Conservation (phyloP, 2,113 vertebrate species). For the Athene noctua region DNA sequence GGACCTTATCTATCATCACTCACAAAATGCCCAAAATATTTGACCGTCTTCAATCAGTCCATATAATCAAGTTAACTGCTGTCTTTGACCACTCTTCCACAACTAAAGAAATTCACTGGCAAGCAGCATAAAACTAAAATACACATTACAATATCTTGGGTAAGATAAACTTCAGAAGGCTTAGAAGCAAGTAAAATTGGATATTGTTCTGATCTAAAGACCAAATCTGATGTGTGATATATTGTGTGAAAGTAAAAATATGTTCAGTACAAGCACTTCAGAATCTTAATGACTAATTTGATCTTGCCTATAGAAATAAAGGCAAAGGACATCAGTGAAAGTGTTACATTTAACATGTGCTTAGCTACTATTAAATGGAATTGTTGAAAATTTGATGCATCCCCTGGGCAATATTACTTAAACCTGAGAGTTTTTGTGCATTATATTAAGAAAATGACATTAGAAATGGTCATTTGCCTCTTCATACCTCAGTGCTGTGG, state of each 20-base stretch:
- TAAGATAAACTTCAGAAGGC: background rate
- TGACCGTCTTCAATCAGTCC: background rate
- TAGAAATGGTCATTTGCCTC: background rate
- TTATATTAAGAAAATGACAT: background rate
- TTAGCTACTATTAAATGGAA: background rate
- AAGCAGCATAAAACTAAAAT: background rate
- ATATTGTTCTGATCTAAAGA: background rate
- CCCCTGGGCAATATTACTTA: background rate
- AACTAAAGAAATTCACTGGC: background rate
- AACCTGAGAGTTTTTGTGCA: background rate
- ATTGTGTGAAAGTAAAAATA: background rate
- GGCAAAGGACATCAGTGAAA: background rate
- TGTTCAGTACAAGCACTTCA: background rate
- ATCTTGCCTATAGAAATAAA: background rate
- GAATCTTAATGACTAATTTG: background rate
- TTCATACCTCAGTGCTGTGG: background rate
- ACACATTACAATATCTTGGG: background rate
- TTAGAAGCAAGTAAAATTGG: background rate
- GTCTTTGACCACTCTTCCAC: background rate
- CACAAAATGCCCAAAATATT: background rate
- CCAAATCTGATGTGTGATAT: background rate
- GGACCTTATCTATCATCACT: background rate
- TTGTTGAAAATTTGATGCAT: background rate
- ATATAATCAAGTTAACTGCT: background rate
- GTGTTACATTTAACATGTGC: background rate